Percentiles rank a stretch among this genome's conserved stretches.
Conservation (phyloP, 2,113 vertebrate species). For the Typhlomys cinereus region DNA sequence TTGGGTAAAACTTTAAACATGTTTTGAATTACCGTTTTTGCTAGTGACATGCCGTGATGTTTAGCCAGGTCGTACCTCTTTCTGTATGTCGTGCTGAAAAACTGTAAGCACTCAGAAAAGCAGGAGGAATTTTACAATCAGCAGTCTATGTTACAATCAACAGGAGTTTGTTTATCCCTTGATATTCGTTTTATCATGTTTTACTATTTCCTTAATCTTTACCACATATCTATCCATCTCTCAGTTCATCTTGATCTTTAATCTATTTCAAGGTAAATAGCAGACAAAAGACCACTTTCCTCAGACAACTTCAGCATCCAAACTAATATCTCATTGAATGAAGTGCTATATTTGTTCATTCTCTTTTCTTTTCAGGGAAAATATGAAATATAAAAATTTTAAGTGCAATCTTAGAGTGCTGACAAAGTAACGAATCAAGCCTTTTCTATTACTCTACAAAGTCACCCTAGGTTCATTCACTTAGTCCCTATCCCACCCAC, state of each 20-base stretch:
- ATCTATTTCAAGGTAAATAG: neutral
- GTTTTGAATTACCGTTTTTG: neutral
- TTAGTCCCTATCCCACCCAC: neutral
- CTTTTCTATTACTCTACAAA: neutral
- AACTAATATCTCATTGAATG: neutral
- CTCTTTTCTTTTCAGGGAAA: neutral
- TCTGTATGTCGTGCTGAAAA: neutral
- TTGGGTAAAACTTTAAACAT: constrained; percentile 87
- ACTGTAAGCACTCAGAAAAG: neutral
- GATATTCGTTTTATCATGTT: neutral
- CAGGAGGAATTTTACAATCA: no score
- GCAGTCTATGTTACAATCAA: no score
- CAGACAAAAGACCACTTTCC: neutral
- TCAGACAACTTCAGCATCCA: neutral
- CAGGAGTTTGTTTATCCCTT: neutral
- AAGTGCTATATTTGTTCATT: constrained; percentile 31
- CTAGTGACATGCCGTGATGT: neutral
- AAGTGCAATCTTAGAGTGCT: neutral
- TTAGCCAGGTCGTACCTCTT: neutral
- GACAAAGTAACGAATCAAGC: neutral
- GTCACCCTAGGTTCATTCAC: neutral
- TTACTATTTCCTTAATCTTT: neutral
- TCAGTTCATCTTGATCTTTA: neutral
- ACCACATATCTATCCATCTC: neutral
- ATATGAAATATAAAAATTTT: neutral